These are phyloP conservation scores for Eupithecia subumbrata DNA, from an alignment of 2,888 invertebrate species.

Conservation along the genomic window DNA sequence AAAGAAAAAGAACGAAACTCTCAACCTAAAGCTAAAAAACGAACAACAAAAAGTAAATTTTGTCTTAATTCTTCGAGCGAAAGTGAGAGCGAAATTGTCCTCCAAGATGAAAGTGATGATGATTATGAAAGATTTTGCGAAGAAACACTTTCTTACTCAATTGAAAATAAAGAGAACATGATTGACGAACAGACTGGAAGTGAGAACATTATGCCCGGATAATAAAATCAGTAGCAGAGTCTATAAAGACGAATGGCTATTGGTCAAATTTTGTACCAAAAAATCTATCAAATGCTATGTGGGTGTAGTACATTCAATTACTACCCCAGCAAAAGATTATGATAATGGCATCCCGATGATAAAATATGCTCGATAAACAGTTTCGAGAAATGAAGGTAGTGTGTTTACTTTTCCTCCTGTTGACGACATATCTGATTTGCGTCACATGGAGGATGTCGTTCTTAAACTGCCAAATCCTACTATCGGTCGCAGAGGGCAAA, in stretches of 20 bases:
- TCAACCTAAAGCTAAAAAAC: too few species aligned
- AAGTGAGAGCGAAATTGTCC: constrained; percentile 12
- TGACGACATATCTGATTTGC: too few species aligned
- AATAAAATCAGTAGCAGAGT: constrained; percentile 4
- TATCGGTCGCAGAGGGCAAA: constrained; percentile 32
- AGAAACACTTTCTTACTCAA: background rate
- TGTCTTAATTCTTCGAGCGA: too few species aligned
- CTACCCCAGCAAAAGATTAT: constrained; percentile 17
- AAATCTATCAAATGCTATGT: constrained; percentile 17
- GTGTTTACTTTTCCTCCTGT: constrained; percentile 13
- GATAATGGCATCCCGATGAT: constrained; percentile 30
- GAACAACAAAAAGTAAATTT: too few species aligned
- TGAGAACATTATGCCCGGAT: constrained; percentile 3
- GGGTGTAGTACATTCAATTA: constrained; percentile 10
- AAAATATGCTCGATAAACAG: constrained; percentile 28
- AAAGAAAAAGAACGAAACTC: too few species aligned
- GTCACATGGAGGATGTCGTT: too few species aligned
- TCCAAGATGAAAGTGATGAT: background rate
- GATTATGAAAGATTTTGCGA: too few species aligned
- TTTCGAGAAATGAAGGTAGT: constrained; percentile 25
- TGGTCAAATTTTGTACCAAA: constrained; percentile 19
- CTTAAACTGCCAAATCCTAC: constrained; percentile 8
- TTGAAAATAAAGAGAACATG: constrained; percentile 13
- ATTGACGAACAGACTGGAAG: constrained; percentile 15
- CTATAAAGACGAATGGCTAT: constrained; percentile 17